A percentile compares a stretch with the other conserved stretches of the same genome.
These are phyloP conservation scores for Eulithis testata DNA, from an alignment of 2,888 invertebrate genomes.

Conservation along the genomic window DNA sequence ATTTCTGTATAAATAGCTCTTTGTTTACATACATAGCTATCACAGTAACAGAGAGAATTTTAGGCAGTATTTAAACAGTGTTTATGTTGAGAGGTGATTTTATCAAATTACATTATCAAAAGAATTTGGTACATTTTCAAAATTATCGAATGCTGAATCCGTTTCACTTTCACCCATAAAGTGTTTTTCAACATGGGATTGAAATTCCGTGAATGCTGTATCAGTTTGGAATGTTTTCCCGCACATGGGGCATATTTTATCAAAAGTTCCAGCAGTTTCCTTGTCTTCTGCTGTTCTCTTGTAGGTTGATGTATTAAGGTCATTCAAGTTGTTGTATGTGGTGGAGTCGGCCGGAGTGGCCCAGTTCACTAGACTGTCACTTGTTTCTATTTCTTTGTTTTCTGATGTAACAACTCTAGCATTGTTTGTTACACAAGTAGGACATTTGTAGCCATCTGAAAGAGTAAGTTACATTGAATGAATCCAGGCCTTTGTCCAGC, in stretches of 20 bases:
- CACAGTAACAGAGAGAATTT: too few relatives aligned
- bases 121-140: conserved; percentile 77
- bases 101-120: conserved; percentile 66
- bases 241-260: conserved; percentile 91
- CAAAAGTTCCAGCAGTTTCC: conserved; percentile 52
- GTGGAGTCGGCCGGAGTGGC: conserved; percentile 76
- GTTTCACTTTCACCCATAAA: conserved; percentile 86
- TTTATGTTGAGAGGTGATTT: too few relatives aligned
- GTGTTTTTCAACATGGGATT: conserved; percentile 91
- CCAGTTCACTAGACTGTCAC: conserved; percentile 77
- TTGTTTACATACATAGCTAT: too few relatives aligned
- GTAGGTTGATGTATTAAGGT: conserved; percentile 62
- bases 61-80: too few relatives aligned
- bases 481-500: too few relatives aligned
- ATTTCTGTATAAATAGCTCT: too few relatives aligned
- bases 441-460: conserved; percentile 78
- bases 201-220: conserved; percentile 86
- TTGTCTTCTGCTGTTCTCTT: conserved; percentile 60
- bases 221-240: conserved; percentile 85
- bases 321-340: conserved; percentile 67
- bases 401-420: conserved; percentile 63
- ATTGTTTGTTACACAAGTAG: conserved; percentile 65
- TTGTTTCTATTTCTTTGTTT: conserved; percentile 79
- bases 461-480: conserved; percentile 29
- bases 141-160: conserved; percentile 82